Conservation (phyloP, 1,140 invertebrate species). For the Lepeophtheirus salmonis region DNA sequence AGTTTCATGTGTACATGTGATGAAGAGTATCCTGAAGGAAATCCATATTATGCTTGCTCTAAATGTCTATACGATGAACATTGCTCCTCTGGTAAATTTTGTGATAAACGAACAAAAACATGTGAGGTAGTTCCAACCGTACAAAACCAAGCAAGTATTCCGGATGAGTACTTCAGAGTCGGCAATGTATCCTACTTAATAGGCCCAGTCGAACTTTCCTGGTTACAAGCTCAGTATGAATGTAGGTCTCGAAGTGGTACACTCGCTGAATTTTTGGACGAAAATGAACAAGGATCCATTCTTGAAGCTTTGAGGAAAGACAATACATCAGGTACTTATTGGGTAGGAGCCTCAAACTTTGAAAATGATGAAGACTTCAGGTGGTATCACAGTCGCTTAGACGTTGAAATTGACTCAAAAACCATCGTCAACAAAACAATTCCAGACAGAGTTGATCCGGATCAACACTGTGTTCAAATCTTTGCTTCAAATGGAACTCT, state of each 20-base stretch:
- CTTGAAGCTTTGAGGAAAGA: neutral
- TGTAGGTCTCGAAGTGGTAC: neutral
- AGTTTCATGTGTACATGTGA: constrained; percentile 9
- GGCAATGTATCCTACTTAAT: neutral
- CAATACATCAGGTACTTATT: neutral
- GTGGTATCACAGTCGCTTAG: constrained; percentile 8
- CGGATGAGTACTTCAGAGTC: constrained; percentile 6
- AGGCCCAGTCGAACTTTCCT: constrained; percentile 1
- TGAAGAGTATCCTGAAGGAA: constrained; percentile 5
- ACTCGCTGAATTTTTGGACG: neutral
- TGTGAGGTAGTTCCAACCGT: neutral
- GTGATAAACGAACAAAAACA: neutral
- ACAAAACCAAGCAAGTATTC: neutral
- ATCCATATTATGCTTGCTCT: constrained; percentile 11
- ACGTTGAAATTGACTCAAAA: neutral
- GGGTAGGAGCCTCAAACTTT: constrained; percentile 15
- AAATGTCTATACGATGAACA: constrained; percentile 13
- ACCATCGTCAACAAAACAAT: neutral
- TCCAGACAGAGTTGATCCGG: neutral
- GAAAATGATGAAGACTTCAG: constrained; percentile 6
- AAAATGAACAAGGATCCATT: neutral
- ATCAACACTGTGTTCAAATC: constrained; percentile 9
- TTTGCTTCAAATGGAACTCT: neutral
- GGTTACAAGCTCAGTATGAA: constrained; percentile 17
- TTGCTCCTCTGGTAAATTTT: neutral